Conservation (phyloP, 2,113 vertebrate species). For the Sceloporus undulatus region DNA sequence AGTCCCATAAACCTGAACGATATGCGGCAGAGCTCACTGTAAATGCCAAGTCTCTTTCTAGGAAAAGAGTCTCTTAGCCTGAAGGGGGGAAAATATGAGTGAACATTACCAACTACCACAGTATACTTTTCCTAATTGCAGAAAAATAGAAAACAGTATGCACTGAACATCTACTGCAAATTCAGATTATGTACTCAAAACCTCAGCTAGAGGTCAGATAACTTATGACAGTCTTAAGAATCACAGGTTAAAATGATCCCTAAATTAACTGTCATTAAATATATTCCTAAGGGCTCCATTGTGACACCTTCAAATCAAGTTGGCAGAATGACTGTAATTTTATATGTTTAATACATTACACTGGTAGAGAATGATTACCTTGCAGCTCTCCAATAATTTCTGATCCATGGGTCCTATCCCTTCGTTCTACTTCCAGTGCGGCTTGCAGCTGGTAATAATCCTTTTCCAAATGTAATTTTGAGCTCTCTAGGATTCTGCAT, state of each 20-base stretch:
- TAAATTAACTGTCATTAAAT: not conserved
- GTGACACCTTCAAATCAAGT: not conserved
- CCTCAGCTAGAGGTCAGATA: not conserved
- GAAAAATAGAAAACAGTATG: not conserved
- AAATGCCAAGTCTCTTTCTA: not conserved
- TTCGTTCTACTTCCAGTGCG: conserved; percentile 91
- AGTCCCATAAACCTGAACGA: not conserved
- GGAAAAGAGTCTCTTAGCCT: not conserved
- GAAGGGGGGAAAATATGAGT: too few species aligned
- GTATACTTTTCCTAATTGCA: too few species aligned
- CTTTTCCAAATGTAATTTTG: conserved; percentile 89
- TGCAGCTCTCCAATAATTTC: conserved; percentile 97
- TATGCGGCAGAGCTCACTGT: not conserved
- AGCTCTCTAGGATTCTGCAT: conserved; percentile 83
- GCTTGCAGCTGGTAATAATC: conserved; percentile 93
- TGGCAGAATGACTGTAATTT: not conserved
- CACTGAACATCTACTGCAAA: too few species aligned
- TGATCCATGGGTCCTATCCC: conserved; percentile 92
- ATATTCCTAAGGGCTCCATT: not conserved
- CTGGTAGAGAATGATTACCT: conserved; percentile 79
- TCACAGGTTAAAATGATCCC: not conserved
- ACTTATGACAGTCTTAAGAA: not conserved
- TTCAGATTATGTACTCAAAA: not conserved
- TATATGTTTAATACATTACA: not conserved
- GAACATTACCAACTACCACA: too few species aligned